Conservation (phyloP, 2,888 invertebrate species). For the Caenorhabditis uteleia region DNA sequence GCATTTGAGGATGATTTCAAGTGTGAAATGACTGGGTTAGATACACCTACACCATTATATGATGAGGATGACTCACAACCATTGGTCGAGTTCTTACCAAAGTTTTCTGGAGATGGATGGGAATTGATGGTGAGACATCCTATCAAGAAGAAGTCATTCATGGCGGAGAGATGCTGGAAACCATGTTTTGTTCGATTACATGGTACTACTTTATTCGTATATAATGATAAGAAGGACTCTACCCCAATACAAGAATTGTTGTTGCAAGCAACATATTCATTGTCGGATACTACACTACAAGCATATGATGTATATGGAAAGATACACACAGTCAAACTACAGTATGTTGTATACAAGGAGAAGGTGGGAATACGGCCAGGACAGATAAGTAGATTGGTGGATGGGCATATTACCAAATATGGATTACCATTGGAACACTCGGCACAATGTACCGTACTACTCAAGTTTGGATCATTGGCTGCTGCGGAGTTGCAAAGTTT, state of each 20-base stretch:
- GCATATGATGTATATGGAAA: slow-evolving; percentile 99
- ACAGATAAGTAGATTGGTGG: slow-evolving; percentile 56
- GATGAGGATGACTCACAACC: slow-evolving; percentile 92
- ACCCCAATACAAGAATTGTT: slow-evolving; percentile 61
- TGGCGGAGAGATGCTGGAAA: slow-evolving; percentile 84
- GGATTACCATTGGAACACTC: slow-evolving; percentile 94
- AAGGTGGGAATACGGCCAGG: slow-evolving; percentile 88
- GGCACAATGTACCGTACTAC: slow-evolving; percentile 91
- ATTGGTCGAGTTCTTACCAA: slow-evolving; percentile 86
- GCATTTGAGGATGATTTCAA: slow-evolving; percentile 69
- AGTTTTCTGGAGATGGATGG: slow-evolving; percentile 87
- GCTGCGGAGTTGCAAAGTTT: slow-evolving; percentile 91
- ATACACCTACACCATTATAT: slow-evolving; percentile 75
- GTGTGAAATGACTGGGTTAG: slow-evolving; percentile 39
- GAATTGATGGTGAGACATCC: slow-evolving; percentile 80
- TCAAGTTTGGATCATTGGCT: slow-evolving; percentile 89
- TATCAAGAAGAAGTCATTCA: slow-evolving; percentile 88
- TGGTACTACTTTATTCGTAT: slow-evolving; percentile 79
- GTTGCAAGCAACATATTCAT: slow-evolving; percentile 72
- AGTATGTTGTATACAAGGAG: slow-evolving; percentile 97
- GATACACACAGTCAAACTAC: slow-evolving; percentile 95
- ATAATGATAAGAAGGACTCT: slow-evolving; percentile 45
- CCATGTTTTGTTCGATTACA: slow-evolving; percentile 86
- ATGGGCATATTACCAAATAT: slow-evolving; percentile 83
- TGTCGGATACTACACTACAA: slow-evolving; percentile 75